Percentiles rank a stretch among this genome's conserved stretches.
Conservation (phyloP, 2,888 invertebrate species). For the Orthosia incerta region DNA sequence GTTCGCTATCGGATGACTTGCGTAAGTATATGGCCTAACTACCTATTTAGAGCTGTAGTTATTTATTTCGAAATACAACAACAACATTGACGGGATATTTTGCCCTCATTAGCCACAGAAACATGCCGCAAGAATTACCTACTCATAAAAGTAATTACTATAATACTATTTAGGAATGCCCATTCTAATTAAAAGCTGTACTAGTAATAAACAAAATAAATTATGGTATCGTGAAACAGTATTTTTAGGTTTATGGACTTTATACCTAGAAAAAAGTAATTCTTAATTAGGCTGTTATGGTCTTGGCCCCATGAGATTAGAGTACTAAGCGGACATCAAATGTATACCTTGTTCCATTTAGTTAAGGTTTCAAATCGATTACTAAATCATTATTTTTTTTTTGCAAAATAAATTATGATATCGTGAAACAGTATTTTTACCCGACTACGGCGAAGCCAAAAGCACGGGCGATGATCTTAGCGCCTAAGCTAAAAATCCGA, state of each 20-base stretch:
- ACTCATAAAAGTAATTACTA: constrained; percentile 45
- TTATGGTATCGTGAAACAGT: constrained; percentile 11
- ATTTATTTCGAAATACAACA: constrained; percentile 34
- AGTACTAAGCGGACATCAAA: too few species aligned
- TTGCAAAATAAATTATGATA: too few species aligned
- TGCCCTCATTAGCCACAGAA: constrained; percentile 34
- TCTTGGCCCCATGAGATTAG: not conserved
- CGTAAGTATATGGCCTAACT: not conserved
- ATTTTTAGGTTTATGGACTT: constrained; percentile 9
- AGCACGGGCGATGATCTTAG: too few species aligned
- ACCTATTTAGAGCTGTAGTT: not conserved
- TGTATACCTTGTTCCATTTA: not conserved
- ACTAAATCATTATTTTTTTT: not conserved
- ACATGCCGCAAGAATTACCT: constrained; percentile 24
- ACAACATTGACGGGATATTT: constrained; percentile 35
- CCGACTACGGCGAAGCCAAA: too few species aligned
- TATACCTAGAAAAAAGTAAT: not conserved
- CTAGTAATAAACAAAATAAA: constrained; percentile 22
- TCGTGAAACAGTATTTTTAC: too few species aligned
- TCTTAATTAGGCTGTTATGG: constrained; percentile 2
- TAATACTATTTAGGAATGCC: constrained; percentile 39
- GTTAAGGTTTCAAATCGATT: not conserved
- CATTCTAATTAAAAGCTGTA: constrained; percentile 44
- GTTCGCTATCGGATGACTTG: constrained; percentile 33
- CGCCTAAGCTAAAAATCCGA: too few species aligned